Evolutionary conservation across 2,888 invertebrate species (phyloP), one percentile per base, ranked within the genome.

Genomic region (Drepana falcataria): DNA sequence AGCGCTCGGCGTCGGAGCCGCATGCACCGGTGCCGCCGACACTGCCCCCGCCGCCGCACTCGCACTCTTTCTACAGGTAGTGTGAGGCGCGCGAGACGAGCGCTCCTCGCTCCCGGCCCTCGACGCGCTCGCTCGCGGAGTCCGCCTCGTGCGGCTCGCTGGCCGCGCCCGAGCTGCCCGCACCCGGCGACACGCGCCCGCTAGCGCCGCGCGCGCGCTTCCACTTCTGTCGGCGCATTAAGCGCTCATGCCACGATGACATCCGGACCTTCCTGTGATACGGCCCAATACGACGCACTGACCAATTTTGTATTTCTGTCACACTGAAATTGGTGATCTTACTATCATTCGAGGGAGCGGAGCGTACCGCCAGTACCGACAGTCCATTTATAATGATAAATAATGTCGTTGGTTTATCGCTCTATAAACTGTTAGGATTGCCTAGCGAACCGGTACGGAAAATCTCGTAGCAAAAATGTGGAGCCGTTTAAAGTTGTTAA

Each of bases 1-100:
- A 93, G 79, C 89, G 93, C 33, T 93, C 93, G 47, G 93, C 93
- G 49, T 93, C 93, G 65, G 93, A 93, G 76, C 93, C 93, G 47
- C 93, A 93, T 77, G 92, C 93, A 53, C 92, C 92, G 35, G 83
- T 92, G 58, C 88, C 91, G 57, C 83, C 87, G 63, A 74, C 84
- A 66, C 71, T 91, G 76, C 85, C 92, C 56, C 91, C 92, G 69
- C 89, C 91, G 61, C 87, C 91, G 66, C 91, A 91, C 77, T 91
- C 91, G 59, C 91, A 91, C 77, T 91, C 91, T 53, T 91, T 91
- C 79, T 91, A 91, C 74, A 91, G 84, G 84, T 87, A 89, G 88
- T 90, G 89, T 83, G 88, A 87, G 90, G 89, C 85, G 77, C 77
- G 87, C 87, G 86, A 85, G 88, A 80, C 85, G 88, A 84, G 88